Evolutionary conservation across 1,140 invertebrate genomes (phyloP), one percentile per base, ranked within the genome.

Genomic region (Charaxes varanes): DNA sequence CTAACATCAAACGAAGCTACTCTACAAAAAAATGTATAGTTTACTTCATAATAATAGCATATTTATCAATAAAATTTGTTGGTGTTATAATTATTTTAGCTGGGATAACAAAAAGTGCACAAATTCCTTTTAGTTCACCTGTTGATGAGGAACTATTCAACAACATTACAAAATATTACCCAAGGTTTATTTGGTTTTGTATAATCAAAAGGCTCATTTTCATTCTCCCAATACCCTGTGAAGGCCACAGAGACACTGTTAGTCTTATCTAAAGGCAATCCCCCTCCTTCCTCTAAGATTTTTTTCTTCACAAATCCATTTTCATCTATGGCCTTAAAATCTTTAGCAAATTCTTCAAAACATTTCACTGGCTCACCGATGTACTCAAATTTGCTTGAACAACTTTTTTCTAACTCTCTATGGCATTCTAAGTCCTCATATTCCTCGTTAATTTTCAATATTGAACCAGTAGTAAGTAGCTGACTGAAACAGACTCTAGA

Each of bases 191-290:
- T 32, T 11, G 53, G 13, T 16, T 44, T 54, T 21, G 35, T 53
- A 15, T 50, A 28, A 48, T 79, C 73, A 73, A 79, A 83, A 34
- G 78, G 71, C 24, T 65, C 57, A 18, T 12, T 6, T 16, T 57
- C 52, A 60, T 65, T 57, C 60, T 83, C 73, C 68, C 68, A 83
- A 41, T 68, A 83, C n/a, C 64, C 72, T 33, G 76, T 64, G 50
- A 60, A 80, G 15, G 53, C 53, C 8, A 82, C 37, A 17, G 53
- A 68, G 3, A 77, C 62, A 11, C 70, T 80, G 27, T 52, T 66
- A 19, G 36, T 58, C 21, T 70, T 66, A 48, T 62, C 21, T 12
- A 72, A 41, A 14, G 58, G 54, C 3, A 61, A 11, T 17, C 79
- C 79, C 24, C 79, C 76, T n/a, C 76, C 76, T 53, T 71, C 53